Percentiles rank a stretch among this genome's conserved stretches.
Evolutionary conservation across 2,797 vertebrate genomes (phyloP).

Genomic region (Carapus acus): DNA sequence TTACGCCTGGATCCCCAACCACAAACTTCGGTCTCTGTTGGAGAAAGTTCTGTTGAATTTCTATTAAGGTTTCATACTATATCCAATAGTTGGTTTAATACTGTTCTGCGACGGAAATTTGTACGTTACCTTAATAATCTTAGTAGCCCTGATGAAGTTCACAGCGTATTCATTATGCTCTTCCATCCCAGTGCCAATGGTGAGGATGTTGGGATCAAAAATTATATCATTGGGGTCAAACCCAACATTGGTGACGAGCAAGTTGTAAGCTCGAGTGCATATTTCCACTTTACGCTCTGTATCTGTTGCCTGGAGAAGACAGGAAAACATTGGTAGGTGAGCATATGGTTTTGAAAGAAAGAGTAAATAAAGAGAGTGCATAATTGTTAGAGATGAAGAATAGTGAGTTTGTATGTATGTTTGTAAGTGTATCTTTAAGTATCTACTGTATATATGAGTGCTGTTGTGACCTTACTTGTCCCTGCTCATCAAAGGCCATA

Average conservation of each 20-base stretch:
- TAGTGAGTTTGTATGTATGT: not conserved
- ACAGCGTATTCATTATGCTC: constrained; percentile 89
- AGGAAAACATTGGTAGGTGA: not conserved
- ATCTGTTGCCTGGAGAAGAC: constrained; percentile 80
- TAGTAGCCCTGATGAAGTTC: constrained; percentile 85
- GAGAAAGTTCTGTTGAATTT: too few species aligned
- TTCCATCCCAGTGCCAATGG: constrained; percentile 96
- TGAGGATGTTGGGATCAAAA: constrained; percentile 97
- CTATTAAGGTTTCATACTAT: too few species aligned
- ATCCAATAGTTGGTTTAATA: too few species aligned
- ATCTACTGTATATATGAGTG: not conserved
- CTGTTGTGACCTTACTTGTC: constrained; percentile 73
- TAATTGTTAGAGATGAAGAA: too few species aligned
- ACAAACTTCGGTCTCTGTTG: too few species aligned
- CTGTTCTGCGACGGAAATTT: too few species aligned
- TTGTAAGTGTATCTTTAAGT: constrained; percentile 19
- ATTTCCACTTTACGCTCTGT: constrained; percentile 81
- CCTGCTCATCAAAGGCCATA: constrained; percentile 96
- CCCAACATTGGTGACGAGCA: constrained; percentile 77
- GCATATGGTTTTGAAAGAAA: too few species aligned
- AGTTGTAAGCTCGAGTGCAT: constrained; percentile 85
- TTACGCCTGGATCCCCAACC: too few species aligned
- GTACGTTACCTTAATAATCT: constrained; percentile 82
- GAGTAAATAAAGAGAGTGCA: too few species aligned
- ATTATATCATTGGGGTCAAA: constrained; percentile 95